Conservation (phyloP, 1,140 invertebrate species). For the Pseudomyrmex sp. region DNA sequence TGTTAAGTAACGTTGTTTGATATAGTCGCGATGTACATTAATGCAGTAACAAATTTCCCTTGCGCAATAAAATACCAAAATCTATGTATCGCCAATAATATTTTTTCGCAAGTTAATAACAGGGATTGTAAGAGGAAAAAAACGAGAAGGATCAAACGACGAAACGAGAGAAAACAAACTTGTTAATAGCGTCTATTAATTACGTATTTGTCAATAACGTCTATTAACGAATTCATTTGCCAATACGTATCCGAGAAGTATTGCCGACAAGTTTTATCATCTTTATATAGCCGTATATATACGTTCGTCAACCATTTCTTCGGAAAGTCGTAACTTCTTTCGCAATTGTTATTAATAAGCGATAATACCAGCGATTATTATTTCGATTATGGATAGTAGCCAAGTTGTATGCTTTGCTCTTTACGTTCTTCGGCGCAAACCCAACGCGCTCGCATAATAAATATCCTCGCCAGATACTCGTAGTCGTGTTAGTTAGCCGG, state of each 20-base stretch:
- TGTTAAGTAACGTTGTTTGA: background rate
- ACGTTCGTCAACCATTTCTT: constrained; percentile 18
- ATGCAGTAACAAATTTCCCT: background rate
- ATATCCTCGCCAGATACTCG: constrained; percentile 11
- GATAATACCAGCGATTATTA: constrained; percentile 3
- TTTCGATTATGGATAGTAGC: constrained; percentile 24
- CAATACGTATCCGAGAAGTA: background rate
- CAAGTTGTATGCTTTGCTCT: background rate
- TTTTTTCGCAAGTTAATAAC: background rate
- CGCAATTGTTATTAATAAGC: constrained; percentile 19
- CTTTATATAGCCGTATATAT: background rate
- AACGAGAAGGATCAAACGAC: background rate
- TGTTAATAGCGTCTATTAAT: constrained; percentile 22
- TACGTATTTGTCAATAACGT: constrained; percentile 29
- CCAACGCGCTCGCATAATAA: constrained; percentile 2
- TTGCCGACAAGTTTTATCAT: background rate
- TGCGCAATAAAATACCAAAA: background rate
- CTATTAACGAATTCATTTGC: background rate
- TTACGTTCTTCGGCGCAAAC: constrained; percentile 3
- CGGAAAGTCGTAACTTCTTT: background rate
- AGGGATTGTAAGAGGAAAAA: background rate
- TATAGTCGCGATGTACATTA: background rate
- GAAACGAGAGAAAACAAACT: background rate
- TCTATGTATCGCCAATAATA: background rate
- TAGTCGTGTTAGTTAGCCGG: background rate